Evolutionary conservation across 2,797 vertebrate species (phyloP).

Genomic region (Tragelaphus eurycerus): DNA sequence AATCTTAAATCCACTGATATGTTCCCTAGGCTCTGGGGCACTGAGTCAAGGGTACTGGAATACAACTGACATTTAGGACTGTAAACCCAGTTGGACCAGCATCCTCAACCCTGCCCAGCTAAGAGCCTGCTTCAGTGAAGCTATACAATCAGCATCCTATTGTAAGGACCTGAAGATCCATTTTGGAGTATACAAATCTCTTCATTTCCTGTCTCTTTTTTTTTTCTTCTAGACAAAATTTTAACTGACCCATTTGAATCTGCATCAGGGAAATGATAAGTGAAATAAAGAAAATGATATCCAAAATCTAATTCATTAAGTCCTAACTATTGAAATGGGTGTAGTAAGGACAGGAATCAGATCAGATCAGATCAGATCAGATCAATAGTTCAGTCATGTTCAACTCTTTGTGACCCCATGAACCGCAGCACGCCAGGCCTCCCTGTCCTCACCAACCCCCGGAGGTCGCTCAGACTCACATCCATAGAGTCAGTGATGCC

Average conservation of each 20-base stretch:
- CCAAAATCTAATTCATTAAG: slow-evolving; percentile 2
- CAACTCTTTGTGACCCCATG: no score
- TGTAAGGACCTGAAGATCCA: not conserved
- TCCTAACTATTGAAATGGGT: not conserved
- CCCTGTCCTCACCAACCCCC: no score
- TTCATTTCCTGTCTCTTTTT: not conserved
- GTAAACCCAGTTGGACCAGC: not conserved
- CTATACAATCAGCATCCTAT: not conserved
- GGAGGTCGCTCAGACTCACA: no score
- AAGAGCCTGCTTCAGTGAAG: not conserved
- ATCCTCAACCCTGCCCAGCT: not conserved
- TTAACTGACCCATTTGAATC: slow-evolving; percentile 17
- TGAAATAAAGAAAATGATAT: not conserved
- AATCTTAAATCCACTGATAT: not conserved
- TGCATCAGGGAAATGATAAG: not conserved
- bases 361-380: no score
- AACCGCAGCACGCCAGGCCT: no score
- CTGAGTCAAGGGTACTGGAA: not conserved
- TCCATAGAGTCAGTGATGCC: no score
- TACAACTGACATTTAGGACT: not conserved
- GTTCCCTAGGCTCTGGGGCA: not conserved
- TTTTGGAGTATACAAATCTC: not conserved
- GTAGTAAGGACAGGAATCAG: not conserved
- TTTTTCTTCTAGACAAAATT: not conserved
- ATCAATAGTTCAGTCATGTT: no score